Conservation (phyloP, 2,888 invertebrate genomes). For the Amaurobius ferox region DNA sequence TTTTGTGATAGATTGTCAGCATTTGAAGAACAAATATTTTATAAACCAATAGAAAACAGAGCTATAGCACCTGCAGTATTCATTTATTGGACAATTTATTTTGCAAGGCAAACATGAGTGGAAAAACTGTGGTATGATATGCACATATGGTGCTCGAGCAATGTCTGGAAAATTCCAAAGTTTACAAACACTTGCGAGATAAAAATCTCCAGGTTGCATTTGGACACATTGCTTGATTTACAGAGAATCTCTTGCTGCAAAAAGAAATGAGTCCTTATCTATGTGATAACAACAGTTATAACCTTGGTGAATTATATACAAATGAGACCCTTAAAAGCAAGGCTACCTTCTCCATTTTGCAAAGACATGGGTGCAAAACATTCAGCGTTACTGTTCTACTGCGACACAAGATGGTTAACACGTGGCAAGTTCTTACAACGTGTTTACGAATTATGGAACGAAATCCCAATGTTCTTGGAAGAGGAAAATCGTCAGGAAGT, state of each 20-base stretch:
- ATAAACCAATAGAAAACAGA: too few species aligned
- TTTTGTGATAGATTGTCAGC: too few species aligned
- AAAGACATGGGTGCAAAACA: conserved; percentile 19
- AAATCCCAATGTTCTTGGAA: not conserved
- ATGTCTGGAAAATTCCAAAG: conserved; percentile 40
- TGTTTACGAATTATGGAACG: not conserved
- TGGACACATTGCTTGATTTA: conserved; percentile 1
- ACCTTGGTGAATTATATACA: conserved; percentile 25
- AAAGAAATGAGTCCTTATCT: conserved; percentile 8
- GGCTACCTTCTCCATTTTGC: not conserved
- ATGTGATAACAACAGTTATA: conserved; percentile 1
- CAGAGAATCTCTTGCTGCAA: conserved; percentile 22
- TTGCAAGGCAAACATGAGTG: conserved; percentile 48
- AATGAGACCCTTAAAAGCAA: conserved; percentile 20
- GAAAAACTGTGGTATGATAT: conserved; percentile 54
- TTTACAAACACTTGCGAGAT: conserved; percentile 31
- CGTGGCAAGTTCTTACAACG: conserved; percentile 28
- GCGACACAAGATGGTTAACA: conserved; percentile 23
- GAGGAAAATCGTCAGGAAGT: not conserved
- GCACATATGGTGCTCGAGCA: conserved; percentile 47
- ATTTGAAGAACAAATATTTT: too few species aligned
- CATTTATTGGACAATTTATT: conserved; percentile 35
- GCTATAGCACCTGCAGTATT: too few species aligned
- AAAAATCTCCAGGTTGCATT: conserved; percentile 30
- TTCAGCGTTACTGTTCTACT: conserved; percentile 1